phyloP scores from a whole-genome alignment of 2,113 vertebrate species.

The Sander vitreus region DNA sequence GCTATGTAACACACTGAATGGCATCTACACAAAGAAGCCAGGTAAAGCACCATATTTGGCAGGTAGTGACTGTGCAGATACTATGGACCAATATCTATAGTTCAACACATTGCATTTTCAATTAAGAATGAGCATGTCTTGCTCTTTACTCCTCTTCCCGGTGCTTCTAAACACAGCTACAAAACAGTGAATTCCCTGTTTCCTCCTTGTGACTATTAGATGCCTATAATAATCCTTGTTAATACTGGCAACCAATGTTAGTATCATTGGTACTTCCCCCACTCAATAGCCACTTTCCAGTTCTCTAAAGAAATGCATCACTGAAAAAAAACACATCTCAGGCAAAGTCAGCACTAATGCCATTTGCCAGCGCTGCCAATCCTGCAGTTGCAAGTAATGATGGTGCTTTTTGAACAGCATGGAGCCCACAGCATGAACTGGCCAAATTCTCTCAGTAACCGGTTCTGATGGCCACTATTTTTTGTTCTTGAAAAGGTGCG shows the following conservation, averaged over 20 bases:
- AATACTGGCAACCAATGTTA: too few relatives aligned
- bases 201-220: neutral
- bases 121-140: neutral
- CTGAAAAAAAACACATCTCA: neutral
- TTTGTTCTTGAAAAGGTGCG: conserved; percentile 12
- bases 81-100: neutral
- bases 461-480: conserved; percentile 25
- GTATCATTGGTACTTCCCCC: neutral
- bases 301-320: neutral
- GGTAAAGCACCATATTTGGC: neutral
- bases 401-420: neutral
- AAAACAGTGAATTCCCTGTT: neutral
- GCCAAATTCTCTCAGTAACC: conserved; percentile 32
- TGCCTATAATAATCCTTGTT: neutral
- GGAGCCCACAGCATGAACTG: conserved; percentile 15
- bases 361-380: neutral
- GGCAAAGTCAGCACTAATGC: neutral
- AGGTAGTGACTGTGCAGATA: neutral
- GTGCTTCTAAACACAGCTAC: neutral
- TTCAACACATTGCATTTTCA: neutral
- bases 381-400: conserved; percentile 9
- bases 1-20: neutral
- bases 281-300: neutral
- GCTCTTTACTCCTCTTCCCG: neutral
- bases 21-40: neutral